Evolutionary conservation across 2,888 invertebrate species (phyloP), one percentile per base, ranked within the genome.

Genomic region (Meliscaeva auricollis): DNA sequence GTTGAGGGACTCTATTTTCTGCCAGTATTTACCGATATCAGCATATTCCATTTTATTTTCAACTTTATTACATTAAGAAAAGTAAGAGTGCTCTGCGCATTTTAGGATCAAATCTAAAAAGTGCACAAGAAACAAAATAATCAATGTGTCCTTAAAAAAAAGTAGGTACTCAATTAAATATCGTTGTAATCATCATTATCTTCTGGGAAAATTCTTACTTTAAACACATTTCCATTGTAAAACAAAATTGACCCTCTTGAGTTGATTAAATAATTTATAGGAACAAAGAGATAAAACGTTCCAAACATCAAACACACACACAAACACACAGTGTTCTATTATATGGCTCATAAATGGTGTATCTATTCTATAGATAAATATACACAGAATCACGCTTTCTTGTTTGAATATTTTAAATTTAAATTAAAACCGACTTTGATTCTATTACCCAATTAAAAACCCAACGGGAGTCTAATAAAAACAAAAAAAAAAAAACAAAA

Each of bases 391-490:
- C 30, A 17, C 17, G 22, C 66, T 35, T 35, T 50, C 50, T 50
- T 6, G 22, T 66, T 66, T 66, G 66, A 66, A 66, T 35, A 35
- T 30, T 66, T 50, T 38, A 66, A 46, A 64, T 62, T 62, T 46
- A 22, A 46, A 20, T 11, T 6, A 11, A 46, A 50, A 32, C 48
- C 32, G 7, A 48, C 32, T 66, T 32, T 66, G 48, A 66, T 66
- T 66, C 50, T 50, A 52, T 74, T 74, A 64, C 64, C 22, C 54
- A 64, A 74, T 74, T 74, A 56, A 38, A 66, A 66, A 66, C 66
- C 20, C 66, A 50, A 58, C 38, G 58, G 50, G 48, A 50, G 20
- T 50, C 58, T 60, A 52, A 50, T 50, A 48, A 48, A 66, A 66
- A 41, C n/a, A n/a, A n/a, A n/a, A n/a, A n/a, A n/a, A n/a, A n/a